A percentile compares a stretch with the other conserved stretches of the same genome.
phyloP scores from a whole-genome alignment of 2,113 vertebrate species.

The Australoheros scitulus region DNA sequence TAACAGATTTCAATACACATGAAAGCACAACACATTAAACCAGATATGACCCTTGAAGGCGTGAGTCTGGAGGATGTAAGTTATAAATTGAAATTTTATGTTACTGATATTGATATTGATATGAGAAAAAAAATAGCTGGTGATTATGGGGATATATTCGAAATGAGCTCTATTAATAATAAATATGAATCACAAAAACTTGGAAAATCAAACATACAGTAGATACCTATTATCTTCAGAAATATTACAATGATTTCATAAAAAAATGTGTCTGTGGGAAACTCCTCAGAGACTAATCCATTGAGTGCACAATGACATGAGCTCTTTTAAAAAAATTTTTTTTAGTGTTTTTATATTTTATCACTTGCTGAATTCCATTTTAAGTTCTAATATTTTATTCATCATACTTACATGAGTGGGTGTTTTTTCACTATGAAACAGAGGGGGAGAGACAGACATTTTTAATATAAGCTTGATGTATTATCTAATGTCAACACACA shows the following conservation, averaged over 20 bases:
- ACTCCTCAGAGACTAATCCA: neutral
- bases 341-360: neutral
- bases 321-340: neutral
- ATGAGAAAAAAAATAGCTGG: neutral
- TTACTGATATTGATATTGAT: neutral
- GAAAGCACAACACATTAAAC: constrained; percentile 51
- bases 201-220: constrained; percentile 48
- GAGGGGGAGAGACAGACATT: neutral
- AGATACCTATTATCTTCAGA: constrained; percentile 46
- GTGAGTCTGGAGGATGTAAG: constrained; percentile 37
- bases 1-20: constrained; percentile 40
- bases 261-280: constrained; percentile 18
- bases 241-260: neutral
- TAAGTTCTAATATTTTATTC: constrained; percentile 21
- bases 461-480: constrained; percentile 15
- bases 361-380: neutral
- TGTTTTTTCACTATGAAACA: neutral
- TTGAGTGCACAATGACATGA: constrained; percentile 12
- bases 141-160: constrained; percentile 43
- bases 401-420: neutral
- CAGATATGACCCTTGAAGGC: constrained; percentile 31
- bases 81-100: neutral
- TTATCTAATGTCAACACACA: neutral
- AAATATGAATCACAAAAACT: constrained; percentile 45
- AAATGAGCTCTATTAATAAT: constrained; percentile 38